Evolutionary conservation across 2,888 invertebrate species (phyloP).

Genomic region (Drosophila lutescens): DNA sequence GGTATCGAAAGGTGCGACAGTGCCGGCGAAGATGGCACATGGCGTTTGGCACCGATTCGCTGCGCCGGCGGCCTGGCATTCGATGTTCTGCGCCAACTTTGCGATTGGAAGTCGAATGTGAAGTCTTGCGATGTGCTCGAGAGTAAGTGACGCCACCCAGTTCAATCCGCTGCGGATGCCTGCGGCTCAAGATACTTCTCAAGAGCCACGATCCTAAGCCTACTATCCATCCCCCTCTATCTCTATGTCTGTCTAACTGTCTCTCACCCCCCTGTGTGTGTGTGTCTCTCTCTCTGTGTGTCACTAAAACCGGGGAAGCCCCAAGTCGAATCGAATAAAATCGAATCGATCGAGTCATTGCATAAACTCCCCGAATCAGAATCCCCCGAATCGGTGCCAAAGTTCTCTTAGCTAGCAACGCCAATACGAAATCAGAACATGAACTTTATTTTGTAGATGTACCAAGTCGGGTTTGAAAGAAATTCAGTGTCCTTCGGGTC

Average conservation of each 20-base stretch:
- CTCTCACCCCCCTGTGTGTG: constrained; percentile 39
- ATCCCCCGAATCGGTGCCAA: constrained; percentile 52
- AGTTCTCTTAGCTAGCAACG: constrained; percentile 64
- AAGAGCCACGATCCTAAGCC: constrained; percentile 33
- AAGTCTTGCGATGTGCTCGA: constrained; percentile 97
- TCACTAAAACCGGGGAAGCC: constrained; percentile 56
- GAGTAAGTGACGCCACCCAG: constrained; percentile 89
- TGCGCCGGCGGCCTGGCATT: constrained; percentile 96
- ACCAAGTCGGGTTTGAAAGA: constrained; percentile 97
- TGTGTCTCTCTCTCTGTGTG: constrained; percentile 42
- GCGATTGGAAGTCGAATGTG: constrained; percentile 98
- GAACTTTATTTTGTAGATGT: constrained; percentile 86
- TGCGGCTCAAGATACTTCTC: constrained; percentile 37
- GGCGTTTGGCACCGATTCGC: constrained; percentile 93
- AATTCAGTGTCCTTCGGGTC: constrained; percentile 98
- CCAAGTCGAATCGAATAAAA: background rate
- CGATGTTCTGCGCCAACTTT: constrained; percentile 97
- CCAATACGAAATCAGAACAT: constrained; percentile 27
- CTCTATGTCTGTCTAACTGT: constrained; percentile 50
- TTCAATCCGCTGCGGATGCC: constrained; percentile 48
- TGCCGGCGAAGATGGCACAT: constrained; percentile 93
- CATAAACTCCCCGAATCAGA: constrained; percentile 45
- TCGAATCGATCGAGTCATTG: constrained; percentile 57
- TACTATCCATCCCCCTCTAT: constrained; percentile 38
- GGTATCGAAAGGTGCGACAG: constrained; percentile 91